A percentile compares a stretch with the other conserved stretches of the same genome.
Conservation (phyloP, 2,888 invertebrate species). For the Pegoplata infirma region DNA sequence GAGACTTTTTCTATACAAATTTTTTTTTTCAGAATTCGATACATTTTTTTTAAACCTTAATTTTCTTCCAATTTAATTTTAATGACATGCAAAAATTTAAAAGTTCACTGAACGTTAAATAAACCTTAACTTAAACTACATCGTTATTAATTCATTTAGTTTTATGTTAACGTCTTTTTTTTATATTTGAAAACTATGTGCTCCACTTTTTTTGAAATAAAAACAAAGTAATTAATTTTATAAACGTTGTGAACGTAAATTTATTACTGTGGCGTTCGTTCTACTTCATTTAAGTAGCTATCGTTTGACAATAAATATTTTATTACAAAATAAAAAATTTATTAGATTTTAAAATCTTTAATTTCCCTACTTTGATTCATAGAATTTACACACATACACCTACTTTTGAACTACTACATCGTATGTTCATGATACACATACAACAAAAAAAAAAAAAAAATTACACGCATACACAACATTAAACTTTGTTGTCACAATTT, state of each 20-base stretch:
- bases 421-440: neutral
- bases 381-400: neutral
- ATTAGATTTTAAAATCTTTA: conserved; percentile 26
- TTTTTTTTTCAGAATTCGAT: too few relatives aligned
- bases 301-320: conserved; percentile 26
- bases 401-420: neutral
- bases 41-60: too few relatives aligned
- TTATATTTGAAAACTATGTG: neutral
- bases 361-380: neutral
- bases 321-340: conserved; percentile 19
- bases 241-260: neutral
- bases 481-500: conserved; percentile 48
- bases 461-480: conserved; percentile 3
- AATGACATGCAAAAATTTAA: neutral
- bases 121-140: neutral
- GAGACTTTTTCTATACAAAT: too few relatives aligned
- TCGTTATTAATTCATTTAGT: neutral
- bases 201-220: neutral
- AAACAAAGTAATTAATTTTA: too few relatives aligned
- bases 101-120: neutral
- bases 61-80: too few relatives aligned
- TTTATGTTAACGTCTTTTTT: neutral
- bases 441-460: too few relatives aligned
- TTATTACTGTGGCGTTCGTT: neutral
- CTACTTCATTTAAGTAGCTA: conserved; percentile 6